Evolutionary conservation across 2,797 vertebrate genomes (phyloP), one percentile per base, ranked within the genome.

Genomic region (Paedocypris micromegethes): DNA sequence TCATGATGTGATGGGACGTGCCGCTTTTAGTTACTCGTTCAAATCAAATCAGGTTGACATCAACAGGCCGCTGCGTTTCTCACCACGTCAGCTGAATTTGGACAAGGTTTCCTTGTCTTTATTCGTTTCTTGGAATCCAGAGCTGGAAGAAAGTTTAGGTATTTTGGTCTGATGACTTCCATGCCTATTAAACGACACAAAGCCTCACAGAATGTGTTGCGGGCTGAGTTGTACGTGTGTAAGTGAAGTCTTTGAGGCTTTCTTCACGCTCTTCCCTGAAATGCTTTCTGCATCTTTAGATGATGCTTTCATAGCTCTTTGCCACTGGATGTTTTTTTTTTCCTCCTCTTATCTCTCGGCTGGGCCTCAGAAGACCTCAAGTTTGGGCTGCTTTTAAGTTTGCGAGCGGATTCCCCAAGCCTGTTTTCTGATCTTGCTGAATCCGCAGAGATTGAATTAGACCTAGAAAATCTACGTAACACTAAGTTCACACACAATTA

Each of bases 11-110:
- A 73, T 53, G 46, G 58, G 64, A 64, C 48, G 8, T 9, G 45
- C 48, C 54, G 40, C 57, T 57, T 64, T 70, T 57, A 57, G 50
- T 53, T 63, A 65, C 53, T 52, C 47, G 53, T 71, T 73, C 56
- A 64, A 72, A 68, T 67, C 68, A 52, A 67, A 65, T 43, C 66
- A 56, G 59, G 50, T 65, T 68, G 60, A 51, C 38, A 42, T 73
- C 70, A 55, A 47, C 59, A 67, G 61, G 6, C 6, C 66, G 51
- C 45, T 8, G 49, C 61, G 45, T 57, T 45, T 37, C 9, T 57
- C 59, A 70, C 46, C 3, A 53, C 44, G 49, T 51, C 4, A 52
- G 58, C 59, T 52, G 49, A 41, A 9, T 69, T 52, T 49, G 51
- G 47, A 62, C 41, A 66, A 72, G 44, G 46, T 43, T 55, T 5